Base-by-base conservation (phyloP, 1,140 invertebrate genomes). In the Drosophila sechellia region DNA sequence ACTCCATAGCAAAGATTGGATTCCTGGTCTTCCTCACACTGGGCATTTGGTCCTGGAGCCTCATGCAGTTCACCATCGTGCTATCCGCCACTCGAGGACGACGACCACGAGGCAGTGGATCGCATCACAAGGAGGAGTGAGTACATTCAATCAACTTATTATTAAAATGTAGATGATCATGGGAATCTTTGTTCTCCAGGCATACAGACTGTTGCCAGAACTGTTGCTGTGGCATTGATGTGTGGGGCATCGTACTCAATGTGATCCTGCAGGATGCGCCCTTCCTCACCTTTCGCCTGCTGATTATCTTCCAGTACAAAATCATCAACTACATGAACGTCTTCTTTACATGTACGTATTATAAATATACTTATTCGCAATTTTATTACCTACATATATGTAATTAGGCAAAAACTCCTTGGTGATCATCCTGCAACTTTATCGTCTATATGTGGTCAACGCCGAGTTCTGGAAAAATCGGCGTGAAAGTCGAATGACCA, bases 261-360 rank as follows among this genome's bases (percentile, higher is more conserved):
- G 96, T 96, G 72, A 93, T 95, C 1, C 92, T 96, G 1, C 96
- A 96, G 91, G 97, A 98, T 91, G 96, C 96, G 0, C 97, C 97
- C 0, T 98, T 98, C 92, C 92, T 98, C 3, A 95, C 95, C 0
- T 96, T 98, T 79, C 93, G 97, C 4, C 92, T 98, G 3, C 93
- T 97, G 13, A 95, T 98, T 13, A 98, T 98, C 22, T 94, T 95
- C 0, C 95, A 97, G 74, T 98, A 97, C 87, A 94, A 95, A 60
- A 97, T 98, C 17, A 96, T 98, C 49, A 97, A 96, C 79, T 98
- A 98, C 87, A 97, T 97, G 95, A 98, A 98, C 80, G 95, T 98
- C 52, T 98, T 98, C 92, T 98, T 98, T 92, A 98, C 97, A 0
- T 97, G 96, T 92, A 96, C 97, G 91, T 48, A 40, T 2, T n/a